Percentiles rank a stretch among this genome's conserved stretches.
These are phyloP conservation scores for Porites evermanni DNA, from an alignment of 92 coral and sea anemone species.

Conservation along the genomic window DNA sequence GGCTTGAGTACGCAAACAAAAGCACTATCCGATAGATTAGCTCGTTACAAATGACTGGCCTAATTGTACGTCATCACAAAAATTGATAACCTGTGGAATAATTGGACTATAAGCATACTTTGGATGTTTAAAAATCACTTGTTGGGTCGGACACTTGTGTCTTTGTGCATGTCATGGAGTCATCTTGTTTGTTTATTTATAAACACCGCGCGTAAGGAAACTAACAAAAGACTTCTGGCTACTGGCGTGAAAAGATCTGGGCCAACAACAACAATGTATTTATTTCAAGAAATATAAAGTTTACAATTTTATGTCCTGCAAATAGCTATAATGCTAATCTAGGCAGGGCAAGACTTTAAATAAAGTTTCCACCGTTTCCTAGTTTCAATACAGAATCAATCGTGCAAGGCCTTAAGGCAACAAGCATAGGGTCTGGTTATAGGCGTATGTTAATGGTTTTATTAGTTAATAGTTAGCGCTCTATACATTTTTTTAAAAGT, in stretches of 20 bases:
- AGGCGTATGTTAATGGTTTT: too few species aligned
- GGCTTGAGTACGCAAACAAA: background rate
- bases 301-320: too few species aligned
- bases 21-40: background rate
- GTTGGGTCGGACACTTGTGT: conserved; percentile 2
- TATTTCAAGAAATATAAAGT: too few species aligned
- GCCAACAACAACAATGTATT: too few species aligned
- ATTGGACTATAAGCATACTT: conserved; percentile 17
- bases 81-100: conserved; percentile 6
- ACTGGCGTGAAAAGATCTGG: background rate
- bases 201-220: background rate
- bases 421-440: background rate
- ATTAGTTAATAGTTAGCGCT: background rate
- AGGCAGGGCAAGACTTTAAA: too few species aligned
- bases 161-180: conserved; percentile 36
- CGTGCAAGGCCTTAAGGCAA: background rate
- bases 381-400: background rate
- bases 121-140: conserved; percentile 12
- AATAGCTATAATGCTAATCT: too few species aligned
- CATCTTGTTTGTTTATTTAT: conserved; percentile 6
- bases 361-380: too few species aligned
- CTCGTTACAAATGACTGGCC: conserved; percentile 23
- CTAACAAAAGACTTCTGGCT: background rate
- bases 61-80: background rate
- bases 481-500: too few species aligned